Base-by-base conservation (phyloP, 2,888 invertebrate genomes). In the Mythimna albipuncta region DNA sequence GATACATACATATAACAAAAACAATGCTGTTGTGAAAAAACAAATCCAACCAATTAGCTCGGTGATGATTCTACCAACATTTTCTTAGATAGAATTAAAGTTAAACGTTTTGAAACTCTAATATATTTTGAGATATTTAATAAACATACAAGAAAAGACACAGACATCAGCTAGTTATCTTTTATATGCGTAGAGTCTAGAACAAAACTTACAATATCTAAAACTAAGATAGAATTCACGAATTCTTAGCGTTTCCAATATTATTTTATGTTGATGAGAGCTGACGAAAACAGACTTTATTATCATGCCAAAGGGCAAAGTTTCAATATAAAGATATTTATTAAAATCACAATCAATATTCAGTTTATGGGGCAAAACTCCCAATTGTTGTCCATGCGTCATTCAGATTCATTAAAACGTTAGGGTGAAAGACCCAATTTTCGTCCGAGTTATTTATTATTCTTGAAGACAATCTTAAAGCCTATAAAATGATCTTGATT, bases 191-290 rank as follows among this genome's bases (percentile, higher is more conserved):
- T 21, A 7, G 10, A 19, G 7, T 63, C 64, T 64, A 16, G 10
- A 64, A 54, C 57, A 61, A 41, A 78, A 74, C 41, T 66, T 11
- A 50, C 69, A 35, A 67, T 69, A 32, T 64, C 38, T 59, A 41
- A 64, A 66, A 61, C 65, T 32, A 67, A 62, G 19, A 68, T 75
- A 61, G 50, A 79, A 57, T 64, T 75, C 19, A 64, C 21, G 35
- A 79, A 57, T 66, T 75, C 19, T 67, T 21, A 63, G 35, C 66
- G 35, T 16, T n/a, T 79, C 50, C 55, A 69, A 80, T 76, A 72
- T 72, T 64, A 76, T 67, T 80, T 76, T 72, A 80, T 61, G 72
- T 59, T 71, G 58, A 73, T 79, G 65, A 78, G 69, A 69, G 44
- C 50, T 35, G 68, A 57, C 71, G 58, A 75, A 71, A 76, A 71